Evolutionary conservation across 2,888 invertebrate genomes (phyloP).

Genomic region (Eilema caniola): DNA sequence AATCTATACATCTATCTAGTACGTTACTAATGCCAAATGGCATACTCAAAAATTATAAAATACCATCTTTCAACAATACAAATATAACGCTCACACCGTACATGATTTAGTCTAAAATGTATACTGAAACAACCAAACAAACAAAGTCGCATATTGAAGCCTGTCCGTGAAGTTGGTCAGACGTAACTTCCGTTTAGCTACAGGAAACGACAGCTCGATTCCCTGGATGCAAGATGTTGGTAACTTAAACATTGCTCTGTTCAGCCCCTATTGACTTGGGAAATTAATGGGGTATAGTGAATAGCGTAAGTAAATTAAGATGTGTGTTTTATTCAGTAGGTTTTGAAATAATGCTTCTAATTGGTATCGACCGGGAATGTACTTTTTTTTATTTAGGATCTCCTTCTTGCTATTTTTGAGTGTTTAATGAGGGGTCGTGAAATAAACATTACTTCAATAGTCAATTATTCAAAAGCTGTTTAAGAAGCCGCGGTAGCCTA

Average conservation of each 20-base stretch:
- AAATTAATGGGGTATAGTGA: not conserved
- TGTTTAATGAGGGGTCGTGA: no score
- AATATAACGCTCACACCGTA: not conserved
- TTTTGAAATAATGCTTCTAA: not conserved
- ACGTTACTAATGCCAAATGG: not conserved
- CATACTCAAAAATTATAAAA: not conserved
- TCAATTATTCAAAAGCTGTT: no score
- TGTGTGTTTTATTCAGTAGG: not conserved
- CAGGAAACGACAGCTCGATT: conserved; percentile 34
- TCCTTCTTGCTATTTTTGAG: no score
- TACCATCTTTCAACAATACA: not conserved
- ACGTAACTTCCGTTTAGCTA: conserved; percentile 24
- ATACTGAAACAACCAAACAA: not conserved
- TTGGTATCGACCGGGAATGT: not conserved
- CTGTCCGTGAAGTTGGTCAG: conserved; percentile 34
- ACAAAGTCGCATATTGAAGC: conserved; percentile 8
- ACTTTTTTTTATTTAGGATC: not conserved
- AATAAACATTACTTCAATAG: no score
- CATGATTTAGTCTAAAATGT: not conserved
- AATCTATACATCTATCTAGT: not conserved
- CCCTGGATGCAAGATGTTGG: conserved; percentile 27
- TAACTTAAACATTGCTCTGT: conserved; percentile 28
- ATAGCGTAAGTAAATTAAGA: not conserved
- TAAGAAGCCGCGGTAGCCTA: no score
- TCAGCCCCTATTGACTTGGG: conserved; percentile 8